A percentile compares a stretch with the other conserved stretches of the same genome.
Evolutionary conservation across 1,140 invertebrate genomes (phyloP).

Genomic region (Papilio xuthus): DNA sequence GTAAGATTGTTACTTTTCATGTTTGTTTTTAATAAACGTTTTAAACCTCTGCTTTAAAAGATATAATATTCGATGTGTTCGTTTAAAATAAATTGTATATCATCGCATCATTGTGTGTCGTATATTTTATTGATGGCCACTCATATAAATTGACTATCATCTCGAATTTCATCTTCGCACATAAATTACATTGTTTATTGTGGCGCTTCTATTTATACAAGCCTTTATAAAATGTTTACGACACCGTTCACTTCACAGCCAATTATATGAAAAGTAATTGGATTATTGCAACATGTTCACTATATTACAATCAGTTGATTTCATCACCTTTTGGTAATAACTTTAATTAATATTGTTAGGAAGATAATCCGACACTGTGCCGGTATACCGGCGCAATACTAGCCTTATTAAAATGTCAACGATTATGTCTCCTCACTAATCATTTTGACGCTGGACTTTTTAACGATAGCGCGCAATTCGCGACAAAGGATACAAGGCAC

Average conservation of each 20-base stretch:
- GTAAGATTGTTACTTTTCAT: too few species aligned
- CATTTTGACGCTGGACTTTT: too few species aligned
- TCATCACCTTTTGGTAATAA: too few species aligned
- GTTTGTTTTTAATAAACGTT: background rate
- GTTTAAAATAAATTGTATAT: slow-evolving; percentile 25
- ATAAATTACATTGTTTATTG: slow-evolving; percentile 28
- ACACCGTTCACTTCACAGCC: background rate
- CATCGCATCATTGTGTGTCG: background rate
- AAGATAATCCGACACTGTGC: too few species aligned
- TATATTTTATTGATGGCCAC: slow-evolving; percentile 31
- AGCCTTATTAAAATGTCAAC: too few species aligned
- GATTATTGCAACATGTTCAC: background rate
- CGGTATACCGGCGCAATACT: too few species aligned
- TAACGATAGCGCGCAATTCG: too few species aligned
- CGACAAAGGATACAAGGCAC: too few species aligned
- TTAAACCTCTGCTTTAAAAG: background rate
- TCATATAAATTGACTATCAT: slow-evolving; percentile 23
- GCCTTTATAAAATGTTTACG: slow-evolving; percentile 16
- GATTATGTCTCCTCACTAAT: too few species aligned
- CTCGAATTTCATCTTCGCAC: slow-evolving; percentile 7
- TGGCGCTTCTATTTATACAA: background rate
- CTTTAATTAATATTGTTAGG: too few species aligned
- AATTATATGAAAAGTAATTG: background rate
- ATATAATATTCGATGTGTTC: background rate
- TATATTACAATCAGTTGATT: too few species aligned